phyloP scores from a whole-genome alignment of 2,113 vertebrate genomes.

The Vidua macroura region DNA sequence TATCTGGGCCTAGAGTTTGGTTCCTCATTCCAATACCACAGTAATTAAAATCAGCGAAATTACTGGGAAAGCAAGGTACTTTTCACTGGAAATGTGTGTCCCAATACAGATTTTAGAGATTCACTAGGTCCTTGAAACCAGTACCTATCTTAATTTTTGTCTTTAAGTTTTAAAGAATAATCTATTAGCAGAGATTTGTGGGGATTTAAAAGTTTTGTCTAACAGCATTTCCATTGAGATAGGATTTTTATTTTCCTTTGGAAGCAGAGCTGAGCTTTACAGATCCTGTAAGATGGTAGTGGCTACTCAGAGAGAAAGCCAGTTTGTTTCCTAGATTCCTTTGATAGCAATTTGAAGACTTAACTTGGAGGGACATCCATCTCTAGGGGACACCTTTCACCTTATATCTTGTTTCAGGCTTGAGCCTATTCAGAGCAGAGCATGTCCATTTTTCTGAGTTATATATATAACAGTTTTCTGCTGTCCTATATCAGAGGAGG shows the following conservation, averaged over 20 bases:
- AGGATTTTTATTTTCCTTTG: background rate
- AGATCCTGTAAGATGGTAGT: background rate
- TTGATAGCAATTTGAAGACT: background rate
- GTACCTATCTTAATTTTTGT: background rate
- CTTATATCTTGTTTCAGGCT: constrained; percentile 17
- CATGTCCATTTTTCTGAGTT: constrained; percentile 4
- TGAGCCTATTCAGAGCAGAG: background rate
- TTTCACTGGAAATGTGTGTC: background rate
- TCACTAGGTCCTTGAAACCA: background rate
- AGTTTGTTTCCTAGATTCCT: background rate
- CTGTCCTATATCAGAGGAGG: background rate
- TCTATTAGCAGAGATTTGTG: background rate
- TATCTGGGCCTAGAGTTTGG: background rate
- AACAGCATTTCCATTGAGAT: background rate
- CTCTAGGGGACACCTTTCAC: constrained; percentile 27
- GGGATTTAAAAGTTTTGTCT: background rate
- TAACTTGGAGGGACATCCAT: constrained; percentile 8
- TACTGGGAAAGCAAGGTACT: background rate
- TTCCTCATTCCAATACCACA: background rate
- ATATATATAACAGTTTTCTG: background rate
- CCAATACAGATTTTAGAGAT: background rate
- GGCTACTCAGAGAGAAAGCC: background rate
- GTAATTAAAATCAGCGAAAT: background rate
- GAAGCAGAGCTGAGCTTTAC: background rate
- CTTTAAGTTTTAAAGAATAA: background rate